Conservation (phyloP, 2,113 vertebrate species). For the Takifugu bimaculatus region DNA sequence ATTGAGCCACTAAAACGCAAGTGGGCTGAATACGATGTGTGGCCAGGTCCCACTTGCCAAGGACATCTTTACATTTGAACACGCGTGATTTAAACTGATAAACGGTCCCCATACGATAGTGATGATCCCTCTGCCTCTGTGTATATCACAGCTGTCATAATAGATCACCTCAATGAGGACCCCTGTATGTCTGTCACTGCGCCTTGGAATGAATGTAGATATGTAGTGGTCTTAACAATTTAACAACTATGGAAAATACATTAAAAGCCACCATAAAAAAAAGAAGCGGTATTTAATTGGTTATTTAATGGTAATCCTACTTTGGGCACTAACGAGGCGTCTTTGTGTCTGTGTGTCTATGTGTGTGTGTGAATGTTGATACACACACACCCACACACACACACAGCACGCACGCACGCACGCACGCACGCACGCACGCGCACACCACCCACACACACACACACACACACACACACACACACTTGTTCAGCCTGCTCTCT, state of each 20-base stretch:
- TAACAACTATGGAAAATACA: constrained; percentile 3
- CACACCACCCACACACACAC: background rate
- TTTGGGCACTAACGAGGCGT: constrained; percentile 1
- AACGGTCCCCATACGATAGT: constrained; percentile 27
- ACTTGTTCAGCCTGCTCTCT: constrained; percentile 9
- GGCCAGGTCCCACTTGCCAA: constrained; percentile 3
- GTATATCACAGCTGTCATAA: constrained; percentile 34
- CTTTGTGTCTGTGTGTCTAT: background rate
- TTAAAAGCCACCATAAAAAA: background rate
- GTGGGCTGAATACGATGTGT: constrained; percentile 35
- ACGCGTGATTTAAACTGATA: constrained; percentile 43
- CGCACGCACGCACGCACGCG: background rate
- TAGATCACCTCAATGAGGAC: constrained; percentile 28
- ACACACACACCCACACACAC: constrained; percentile 1
- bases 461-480: constrained; percentile 1
- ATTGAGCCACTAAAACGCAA: constrained; percentile 40
- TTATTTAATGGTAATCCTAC: constrained; percentile 28
- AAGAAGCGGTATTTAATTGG: constrained; percentile 9
- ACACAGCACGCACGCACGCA: too few species aligned
- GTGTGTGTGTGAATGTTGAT: constrained; percentile 5
- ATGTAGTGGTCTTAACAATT: too few species aligned
- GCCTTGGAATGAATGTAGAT: background rate
- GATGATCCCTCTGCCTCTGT: constrained; percentile 44
- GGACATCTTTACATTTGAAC: constrained; percentile 27
- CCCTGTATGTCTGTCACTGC: background rate